phyloP scores from a whole-genome alignment of 2,113 vertebrate species.

The Pogonocichla stellata region DNA sequence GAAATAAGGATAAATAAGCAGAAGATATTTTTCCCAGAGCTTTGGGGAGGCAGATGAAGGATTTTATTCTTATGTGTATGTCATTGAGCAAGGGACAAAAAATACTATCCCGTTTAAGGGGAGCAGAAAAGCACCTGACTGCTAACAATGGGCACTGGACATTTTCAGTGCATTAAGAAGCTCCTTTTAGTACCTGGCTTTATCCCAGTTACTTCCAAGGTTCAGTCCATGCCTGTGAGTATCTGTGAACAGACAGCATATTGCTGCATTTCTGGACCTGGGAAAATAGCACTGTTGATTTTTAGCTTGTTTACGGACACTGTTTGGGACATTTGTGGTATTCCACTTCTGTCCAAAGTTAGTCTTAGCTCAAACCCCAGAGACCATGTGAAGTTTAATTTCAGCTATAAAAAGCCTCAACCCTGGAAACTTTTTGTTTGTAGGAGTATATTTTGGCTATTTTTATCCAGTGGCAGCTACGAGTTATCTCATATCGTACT shows the following conservation, averaged over 20 bases:
- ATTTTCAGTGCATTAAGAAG: not conserved
- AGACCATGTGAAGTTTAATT: slow-evolving; percentile 2
- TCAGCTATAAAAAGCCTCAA: slow-evolving; percentile 16
- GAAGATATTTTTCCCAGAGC: not conserved
- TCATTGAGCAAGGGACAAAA: not conserved
- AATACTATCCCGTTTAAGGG: not conserved
- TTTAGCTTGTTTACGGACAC: not conserved
- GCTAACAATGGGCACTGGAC: not conserved
- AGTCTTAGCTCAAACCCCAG: not conserved
- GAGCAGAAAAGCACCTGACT: not conserved
- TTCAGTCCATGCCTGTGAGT: not conserved
- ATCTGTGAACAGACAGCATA: not conserved
- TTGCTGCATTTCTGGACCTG: not conserved
- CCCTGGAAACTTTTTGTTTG: slow-evolving; percentile 37
- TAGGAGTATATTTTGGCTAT: slow-evolving; percentile 29
- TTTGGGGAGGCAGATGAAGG: not conserved
- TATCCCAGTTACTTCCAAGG: not conserved
- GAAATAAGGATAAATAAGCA: not conserved
- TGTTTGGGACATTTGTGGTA: not conserved
- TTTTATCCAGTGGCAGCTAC: slow-evolving; percentile 48
- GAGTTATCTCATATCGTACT: slow-evolving; percentile 2
- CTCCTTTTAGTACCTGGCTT: not conserved
- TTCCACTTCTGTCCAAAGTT: not conserved
- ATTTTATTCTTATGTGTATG: not conserved
- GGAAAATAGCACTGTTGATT: not conserved